phyloP scores from a whole-genome alignment of 2,888 invertebrate species.

The Amphipyra berbera region DNA sequence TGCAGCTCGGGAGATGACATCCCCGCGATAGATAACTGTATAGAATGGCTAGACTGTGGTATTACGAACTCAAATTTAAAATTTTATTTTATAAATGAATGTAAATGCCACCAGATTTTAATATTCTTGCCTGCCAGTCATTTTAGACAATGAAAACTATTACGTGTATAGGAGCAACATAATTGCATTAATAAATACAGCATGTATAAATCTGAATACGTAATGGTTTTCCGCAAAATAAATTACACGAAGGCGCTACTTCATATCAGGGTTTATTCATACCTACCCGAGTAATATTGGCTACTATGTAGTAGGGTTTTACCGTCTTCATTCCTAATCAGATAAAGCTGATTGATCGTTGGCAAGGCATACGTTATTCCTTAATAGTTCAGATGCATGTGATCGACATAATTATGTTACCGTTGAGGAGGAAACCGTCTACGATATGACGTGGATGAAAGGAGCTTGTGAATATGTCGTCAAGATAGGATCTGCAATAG shows the following conservation, averaged over 20 bases:
- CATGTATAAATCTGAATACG: constrained; percentile 4
- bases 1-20: no score
- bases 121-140: no score
- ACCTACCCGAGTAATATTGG: no score
- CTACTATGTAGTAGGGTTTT: neutral
- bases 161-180: neutral
- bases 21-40: no score
- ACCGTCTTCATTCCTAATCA: constrained; percentile 14
- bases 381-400: constrained; percentile 22
- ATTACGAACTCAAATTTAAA: no score
- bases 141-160: no score
- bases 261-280: constrained; percentile 1
- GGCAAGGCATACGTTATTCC: constrained; percentile 21
- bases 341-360: constrained; percentile 28
- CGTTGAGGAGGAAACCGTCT: neutral
- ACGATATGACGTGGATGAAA: neutral
- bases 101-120: no score
- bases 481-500: neutral
- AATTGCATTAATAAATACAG: constrained; percentile 18
- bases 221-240: constrained; percentile 17
- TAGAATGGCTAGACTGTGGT: no score
- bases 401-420: constrained; percentile 26
- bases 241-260: neutral
- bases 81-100: no score
- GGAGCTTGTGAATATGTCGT: neutral